Base-by-base conservation (phyloP, 2,797 vertebrate genomes). In the Megaceryle alcyon region DNA sequence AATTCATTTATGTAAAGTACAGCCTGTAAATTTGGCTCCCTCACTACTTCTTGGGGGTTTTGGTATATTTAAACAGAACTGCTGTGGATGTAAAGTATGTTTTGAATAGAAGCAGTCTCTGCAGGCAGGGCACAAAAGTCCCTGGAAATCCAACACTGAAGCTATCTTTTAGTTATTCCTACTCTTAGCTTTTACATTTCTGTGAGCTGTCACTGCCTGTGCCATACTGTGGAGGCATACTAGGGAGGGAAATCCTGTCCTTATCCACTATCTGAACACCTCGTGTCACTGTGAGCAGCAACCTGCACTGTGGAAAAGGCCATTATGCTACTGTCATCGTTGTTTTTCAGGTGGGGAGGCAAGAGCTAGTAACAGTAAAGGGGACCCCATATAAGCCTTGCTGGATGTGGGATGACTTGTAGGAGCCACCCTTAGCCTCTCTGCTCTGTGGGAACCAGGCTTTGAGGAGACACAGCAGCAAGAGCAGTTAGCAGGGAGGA, bases 361-460 rank as follows among this genome's bases (percentile, higher is more conserved):
- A 35, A 12, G 60, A 89, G 54, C 35, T 37, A 0, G 0, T 4
- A 19, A 3, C 26, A n/a, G 13, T 7, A 6, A 14, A 29, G 33
- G 12, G 28, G 26, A 33, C 35, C 49, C 21, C 29, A 9, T 8
- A 0, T 1, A 20, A 57, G 28, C 41, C 4, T 63, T 68, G 29
- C 56, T 80, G 72, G 79, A 64, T 15, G 12, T 35, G 44, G 15
- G 26, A 23, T 69, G 60, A 14, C 28, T 71, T 20, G 19, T 10
- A 48, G 64, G 19, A 29, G 51, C 33, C 25, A 15, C 12, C 13
- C 22, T 90, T 28, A n/a, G 25, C 46, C n/a, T 51, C 51, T 46
- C 28, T 78, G 49, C 25, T 26, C 17, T 6, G 14, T 28, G n/a
- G 49, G 26, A 83, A 7, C n/a, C 29, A 23, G 71, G 33, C 60